Percentiles rank a stretch among this genome's conserved stretches.
These are phyloP conservation scores for Paradisaea rubra DNA, from an alignment of 2,113 vertebrate species.

Conservation along the genomic window DNA sequence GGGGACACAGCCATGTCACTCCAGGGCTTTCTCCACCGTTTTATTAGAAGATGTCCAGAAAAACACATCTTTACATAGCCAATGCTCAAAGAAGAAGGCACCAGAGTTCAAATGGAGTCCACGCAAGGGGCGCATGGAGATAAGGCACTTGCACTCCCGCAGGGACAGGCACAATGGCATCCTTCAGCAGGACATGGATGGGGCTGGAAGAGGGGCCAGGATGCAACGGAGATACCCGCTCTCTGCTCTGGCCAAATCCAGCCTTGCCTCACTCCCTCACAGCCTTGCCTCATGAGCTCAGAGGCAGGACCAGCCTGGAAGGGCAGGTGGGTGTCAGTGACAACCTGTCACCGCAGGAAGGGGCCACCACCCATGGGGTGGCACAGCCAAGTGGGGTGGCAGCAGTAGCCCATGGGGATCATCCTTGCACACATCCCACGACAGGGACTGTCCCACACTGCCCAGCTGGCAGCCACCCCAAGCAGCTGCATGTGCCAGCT, in stretches of 20 bases:
- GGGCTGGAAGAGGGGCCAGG: neutral
- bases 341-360: neutral
- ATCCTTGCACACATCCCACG: neutral
- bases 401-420: neutral
- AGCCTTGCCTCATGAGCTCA: neutral
- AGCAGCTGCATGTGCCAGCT: neutral
- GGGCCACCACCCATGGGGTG: neutral
- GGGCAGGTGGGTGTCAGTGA: neutral
- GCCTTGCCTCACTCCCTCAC: neutral
- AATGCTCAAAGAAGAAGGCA: neutral
- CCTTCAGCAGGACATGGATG: neutral
- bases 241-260: neutral
- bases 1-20: neutral
- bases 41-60: slow-evolving; percentile 45
- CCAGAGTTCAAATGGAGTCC: neutral
- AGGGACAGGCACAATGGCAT: neutral
- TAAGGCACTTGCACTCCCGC: neutral
- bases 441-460: neutral
- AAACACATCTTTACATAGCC: slow-evolving; percentile 24
- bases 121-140: neutral
- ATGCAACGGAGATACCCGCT: rapidly evolving
- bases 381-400: neutral
- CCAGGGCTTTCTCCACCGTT: slow-evolving; percentile 25
- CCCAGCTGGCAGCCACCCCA: neutral
- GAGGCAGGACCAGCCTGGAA: neutral